Conservation (phyloP, 2,888 invertebrate species). For the Agriopis aurantiaria region DNA sequence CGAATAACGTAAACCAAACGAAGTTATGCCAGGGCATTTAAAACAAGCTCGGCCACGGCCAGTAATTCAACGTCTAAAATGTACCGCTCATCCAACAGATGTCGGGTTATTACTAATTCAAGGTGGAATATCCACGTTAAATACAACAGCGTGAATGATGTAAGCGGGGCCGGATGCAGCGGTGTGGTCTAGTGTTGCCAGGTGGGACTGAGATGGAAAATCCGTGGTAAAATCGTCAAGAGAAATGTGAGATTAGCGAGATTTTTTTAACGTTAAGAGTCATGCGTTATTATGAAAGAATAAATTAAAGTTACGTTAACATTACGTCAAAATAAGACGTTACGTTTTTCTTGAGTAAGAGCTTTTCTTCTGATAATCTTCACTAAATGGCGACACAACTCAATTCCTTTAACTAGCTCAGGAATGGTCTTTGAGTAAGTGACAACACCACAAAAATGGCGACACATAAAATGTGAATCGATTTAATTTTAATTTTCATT, state of each 20-base stretch:
- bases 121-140: slow-evolving; percentile 59
- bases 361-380: too few species aligned
- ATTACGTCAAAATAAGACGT: too few species aligned
- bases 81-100: slow-evolving; percentile 45
- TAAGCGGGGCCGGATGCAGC: slow-evolving; percentile 58
- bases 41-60: slow-evolving; percentile 39
- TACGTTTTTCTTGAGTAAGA: too few species aligned
- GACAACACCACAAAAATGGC: too few species aligned
- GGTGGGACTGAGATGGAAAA: background rate
- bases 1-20: slow-evolving; percentile 41
- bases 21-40: slow-evolving; percentile 40
- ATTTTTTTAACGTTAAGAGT: background rate
- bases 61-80: slow-evolving; percentile 48
- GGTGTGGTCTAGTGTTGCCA: slow-evolving; percentile 48
- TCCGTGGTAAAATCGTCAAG: background rate
- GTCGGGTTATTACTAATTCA: slow-evolving; percentile 49
- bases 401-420: too few species aligned
- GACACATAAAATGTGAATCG: too few species aligned
- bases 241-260: background rate
- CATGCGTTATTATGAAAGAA: too few species aligned
- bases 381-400: too few species aligned
- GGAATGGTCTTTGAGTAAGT: too few species aligned
- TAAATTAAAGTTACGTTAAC: too few species aligned
- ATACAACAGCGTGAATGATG: slow-evolving; percentile 69
- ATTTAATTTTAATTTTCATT: too few species aligned